phyloP scores from a whole-genome alignment of 2,888 invertebrate genomes.

The Dusona sp. region DNA sequence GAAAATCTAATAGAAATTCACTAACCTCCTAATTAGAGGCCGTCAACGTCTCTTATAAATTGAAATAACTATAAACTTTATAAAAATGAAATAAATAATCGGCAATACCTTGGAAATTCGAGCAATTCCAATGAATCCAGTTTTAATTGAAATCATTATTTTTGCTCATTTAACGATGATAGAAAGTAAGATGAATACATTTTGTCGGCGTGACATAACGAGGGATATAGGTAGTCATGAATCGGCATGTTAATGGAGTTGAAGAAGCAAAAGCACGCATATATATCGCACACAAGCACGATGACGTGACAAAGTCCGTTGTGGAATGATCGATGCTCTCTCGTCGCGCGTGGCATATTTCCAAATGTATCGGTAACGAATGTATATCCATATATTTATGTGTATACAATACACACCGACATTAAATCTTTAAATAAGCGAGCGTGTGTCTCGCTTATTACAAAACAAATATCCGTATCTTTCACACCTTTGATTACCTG shows the following conservation, averaged over 20 bases:
- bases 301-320: slow-evolving; percentile 78
- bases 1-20: not conserved
- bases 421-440: slow-evolving; percentile 54
- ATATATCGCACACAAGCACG: slow-evolving; percentile 70
- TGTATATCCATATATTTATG: slow-evolving; percentile 24
- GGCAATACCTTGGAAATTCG: not conserved
- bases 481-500: slow-evolving; percentile 42
- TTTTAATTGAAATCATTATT: not conserved
- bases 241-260: slow-evolving; percentile 73
- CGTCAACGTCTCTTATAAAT: not conserved
- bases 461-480: slow-evolving; percentile 54
- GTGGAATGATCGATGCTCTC: slow-evolving; percentile 79
- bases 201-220: slow-evolving; percentile 65
- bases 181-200: slow-evolving; percentile 51
- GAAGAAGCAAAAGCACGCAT: slow-evolving; percentile 52
- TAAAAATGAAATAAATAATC: not conserved
- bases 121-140: not conserved
- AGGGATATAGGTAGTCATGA: slow-evolving; percentile 70
- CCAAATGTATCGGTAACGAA: slow-evolving; percentile 63
- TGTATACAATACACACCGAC: not conserved
- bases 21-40: not conserved
- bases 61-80: not conserved
- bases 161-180: not conserved
- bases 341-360: slow-evolving; percentile 60
- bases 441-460: slow-evolving; percentile 37